These are phyloP conservation scores for Tubulanus polymorphus DNA, from an alignment of 2,888 invertebrate genomes.

Conservation along the genomic window DNA sequence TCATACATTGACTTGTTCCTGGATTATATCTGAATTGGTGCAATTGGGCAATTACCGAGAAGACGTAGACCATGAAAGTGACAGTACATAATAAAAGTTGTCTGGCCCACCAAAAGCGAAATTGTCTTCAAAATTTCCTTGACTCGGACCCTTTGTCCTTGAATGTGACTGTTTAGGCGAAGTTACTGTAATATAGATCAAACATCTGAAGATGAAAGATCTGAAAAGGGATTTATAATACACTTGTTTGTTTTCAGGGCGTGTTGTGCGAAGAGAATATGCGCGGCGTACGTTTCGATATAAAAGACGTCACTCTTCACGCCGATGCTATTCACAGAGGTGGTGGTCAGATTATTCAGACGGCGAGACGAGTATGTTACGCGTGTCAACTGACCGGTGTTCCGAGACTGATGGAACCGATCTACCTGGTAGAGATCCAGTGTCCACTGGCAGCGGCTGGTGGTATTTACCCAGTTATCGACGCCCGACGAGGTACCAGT, in stretches of 20 bases:
- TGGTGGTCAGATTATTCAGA: constrained; percentile 99
- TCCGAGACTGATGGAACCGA: constrained; percentile 96
- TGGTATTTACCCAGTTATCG: constrained; percentile 96
- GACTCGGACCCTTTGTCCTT: too few species aligned
- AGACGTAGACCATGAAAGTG: too few species aligned
- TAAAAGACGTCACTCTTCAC: constrained; percentile 98
- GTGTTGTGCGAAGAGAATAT: constrained; percentile 98
- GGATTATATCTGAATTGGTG: too few species aligned
- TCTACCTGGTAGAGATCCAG: constrained; percentile 98
- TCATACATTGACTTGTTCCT: too few species aligned
- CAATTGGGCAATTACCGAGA: too few species aligned
- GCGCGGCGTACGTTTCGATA: constrained; percentile 92
- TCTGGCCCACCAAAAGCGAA: too few species aligned
- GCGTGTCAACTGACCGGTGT: constrained; percentile 90
- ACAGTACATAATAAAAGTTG: too few species aligned
- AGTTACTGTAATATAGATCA: too few species aligned
- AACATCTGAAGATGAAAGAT: too few species aligned
- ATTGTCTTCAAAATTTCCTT: too few species aligned
- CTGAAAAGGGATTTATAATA: too few species aligned
- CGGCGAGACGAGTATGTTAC: constrained; percentile 94
- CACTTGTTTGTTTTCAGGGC: constrained; percentile 63
- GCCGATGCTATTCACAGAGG: constrained; percentile 99
- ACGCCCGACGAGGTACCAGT: constrained; percentile 94
- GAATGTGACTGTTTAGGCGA: too few species aligned
- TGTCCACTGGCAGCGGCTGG: constrained; percentile 94